Base-by-base conservation (phyloP, 2,888 invertebrate species). In the Salticus scenicus region DNA sequence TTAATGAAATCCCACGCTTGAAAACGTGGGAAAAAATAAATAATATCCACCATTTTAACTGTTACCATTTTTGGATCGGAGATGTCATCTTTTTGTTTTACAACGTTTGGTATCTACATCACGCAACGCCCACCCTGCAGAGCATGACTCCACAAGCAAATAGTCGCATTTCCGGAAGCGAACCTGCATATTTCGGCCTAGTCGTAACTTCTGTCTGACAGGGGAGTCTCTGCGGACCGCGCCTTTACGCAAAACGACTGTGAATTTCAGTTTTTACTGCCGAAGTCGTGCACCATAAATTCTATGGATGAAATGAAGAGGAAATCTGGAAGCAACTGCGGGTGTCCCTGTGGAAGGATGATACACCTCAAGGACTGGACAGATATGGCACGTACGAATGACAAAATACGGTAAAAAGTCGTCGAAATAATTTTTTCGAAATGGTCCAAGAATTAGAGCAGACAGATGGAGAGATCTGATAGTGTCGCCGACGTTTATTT, bases 121-220 rank as follows among this genome's bases (percentile, higher is more conserved):
- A 14, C 14, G 42, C 14, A 17, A 47, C 42, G 42, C 42, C 42
- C 17, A 47, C 42, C 42, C 42, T 47, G 10, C 17, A 2, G 42
- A 47, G 42, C 42, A 47, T 47, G 42, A 47, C 42, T 47, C 42
- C 42, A 47, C 42, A 47, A 47, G 42, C 42, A 47, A 47, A 47
- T 47, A 7, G 42, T 47, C 42, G 42, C 17, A 47, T 47, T 47
- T 47, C 42, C 42, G 42, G 42, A 47, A 47, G 42, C 42, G 17
- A 14, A 47, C 42, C 42, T 47, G 42, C 42, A 47, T 47, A 47
- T 47, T 47, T 47, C 42, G 42, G 42, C 42, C 42, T 2, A 10
- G 42, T 47, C 42, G 42, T 47, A 47, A 47, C 42, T 47, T 17
- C 42, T 12, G 14, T 10, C 10, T 47, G 42, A 47, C 42, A 47